Conservation (phyloP, 2,888 invertebrate species). For the Chelonus formosanus region DNA sequence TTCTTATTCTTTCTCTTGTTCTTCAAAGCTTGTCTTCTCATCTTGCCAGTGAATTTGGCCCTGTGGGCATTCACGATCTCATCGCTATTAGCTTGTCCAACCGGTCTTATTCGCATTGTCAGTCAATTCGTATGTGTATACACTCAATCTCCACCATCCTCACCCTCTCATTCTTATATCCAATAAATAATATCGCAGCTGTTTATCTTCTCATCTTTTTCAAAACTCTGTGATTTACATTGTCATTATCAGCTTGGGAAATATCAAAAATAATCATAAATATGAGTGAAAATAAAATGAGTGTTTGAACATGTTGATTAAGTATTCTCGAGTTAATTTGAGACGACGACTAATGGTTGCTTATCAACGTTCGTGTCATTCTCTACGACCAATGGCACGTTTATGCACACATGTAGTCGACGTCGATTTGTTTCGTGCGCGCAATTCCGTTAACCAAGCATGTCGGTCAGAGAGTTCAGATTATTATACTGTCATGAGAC, state of each 20-base stretch:
- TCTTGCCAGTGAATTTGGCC: slow-evolving; percentile 14
- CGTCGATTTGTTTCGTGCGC: slow-evolving; percentile 21
- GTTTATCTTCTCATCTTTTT: no score
- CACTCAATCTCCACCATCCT: background rate
- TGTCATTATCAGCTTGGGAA: background rate
- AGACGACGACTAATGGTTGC: slow-evolving; percentile 26
- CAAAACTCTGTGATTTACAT: no score
- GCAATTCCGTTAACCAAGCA: slow-evolving; percentile 21
- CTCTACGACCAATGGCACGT: slow-evolving; percentile 21
- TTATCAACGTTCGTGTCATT: slow-evolving; percentile 26
- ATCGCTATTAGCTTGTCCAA: slow-evolving; percentile 16
- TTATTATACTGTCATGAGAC: slow-evolving; percentile 19
- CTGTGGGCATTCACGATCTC: slow-evolving; percentile 11
- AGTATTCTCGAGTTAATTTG: slow-evolving; percentile 28
- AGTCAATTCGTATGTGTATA: slow-evolving; percentile 33
- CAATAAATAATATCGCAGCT: background rate
- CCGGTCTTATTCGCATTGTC: slow-evolving; percentile 37
- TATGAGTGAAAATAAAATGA: slow-evolving; percentile 6
- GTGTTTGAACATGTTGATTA: slow-evolving; percentile 22
- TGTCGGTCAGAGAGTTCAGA: slow-evolving; percentile 27
- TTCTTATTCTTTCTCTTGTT: background rate
- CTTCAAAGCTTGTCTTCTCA: slow-evolving; percentile 3
- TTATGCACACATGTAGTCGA: slow-evolving; percentile 20
- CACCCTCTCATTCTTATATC: slow-evolving; percentile 1
- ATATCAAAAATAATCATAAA: no score